Base-by-base conservation (phyloP, 2,113 vertebrate species). In the Sorex fumeus region DNA sequence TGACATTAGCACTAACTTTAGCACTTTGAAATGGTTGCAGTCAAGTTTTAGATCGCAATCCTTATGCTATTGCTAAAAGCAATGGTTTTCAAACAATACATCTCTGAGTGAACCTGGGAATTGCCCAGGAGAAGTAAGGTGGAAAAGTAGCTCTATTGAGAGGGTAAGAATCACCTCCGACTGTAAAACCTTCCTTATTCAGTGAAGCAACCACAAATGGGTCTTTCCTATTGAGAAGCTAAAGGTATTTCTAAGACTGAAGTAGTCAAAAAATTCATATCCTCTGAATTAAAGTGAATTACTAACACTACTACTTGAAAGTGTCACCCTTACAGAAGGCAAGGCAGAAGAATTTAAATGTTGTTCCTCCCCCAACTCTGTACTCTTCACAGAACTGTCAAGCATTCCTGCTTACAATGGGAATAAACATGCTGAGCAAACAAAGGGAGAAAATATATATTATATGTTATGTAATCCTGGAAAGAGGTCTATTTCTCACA, bases 21-120 rank as follows among this genome's bases (percentile, higher is more conserved):
- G 66, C 87, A 76, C 95, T 97, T 97, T 96, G 84, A 96, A 91
- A 96, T 92, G 87, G 79, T 96, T 95, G 83, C 47, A 94, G 94
- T 95, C 90, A 97, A 94, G 75, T 94, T 95, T 97, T 45, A 88
- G 90, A 96, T 96, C 62, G 62, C 32, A 96, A 36, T 95, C 74
- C 84, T 93, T 79, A 90, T 64, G 87, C 69, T 74, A 83, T 96
- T 92, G 57, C 60, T 93, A 84, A 96, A 70, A 12, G 76, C 90
- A 96, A 94, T 69, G 92, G n/a, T 84, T 96, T 96, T 90, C 96
- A 88, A 97, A 96, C 74, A 85, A 57, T 76, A 81, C 94, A 76
- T 1, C 50, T 93, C 19, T 72, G 91, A 93, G 69, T 79, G 70
- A 83, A 69, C 80, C 30, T 69, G 25, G 93, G 79, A 96, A 96